These are phyloP conservation scores for Syngnathus typhle DNA, from an alignment of 2,113 vertebrate genomes.

Conservation along the genomic window DNA sequence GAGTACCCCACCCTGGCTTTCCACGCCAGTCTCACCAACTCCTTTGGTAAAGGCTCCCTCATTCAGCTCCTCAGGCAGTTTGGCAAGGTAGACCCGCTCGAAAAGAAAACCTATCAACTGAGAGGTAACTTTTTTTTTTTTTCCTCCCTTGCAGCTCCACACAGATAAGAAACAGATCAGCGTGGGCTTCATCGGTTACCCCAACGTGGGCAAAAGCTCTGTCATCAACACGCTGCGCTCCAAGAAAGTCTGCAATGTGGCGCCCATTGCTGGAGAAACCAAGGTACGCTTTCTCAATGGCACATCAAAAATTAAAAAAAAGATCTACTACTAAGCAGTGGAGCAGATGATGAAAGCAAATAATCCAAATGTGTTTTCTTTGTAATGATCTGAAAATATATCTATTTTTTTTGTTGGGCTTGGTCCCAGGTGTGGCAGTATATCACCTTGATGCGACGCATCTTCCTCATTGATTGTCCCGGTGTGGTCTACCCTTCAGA, in stretches of 20 bases:
- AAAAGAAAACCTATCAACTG: constrained; percentile 11
- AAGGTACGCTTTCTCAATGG: constrained; percentile 72
- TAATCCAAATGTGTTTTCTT: too few species aligned
- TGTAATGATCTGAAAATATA: not conserved
- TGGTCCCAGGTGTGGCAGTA: constrained; percentile 91
- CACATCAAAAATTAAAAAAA: too few species aligned
- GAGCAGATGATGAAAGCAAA: not conserved
- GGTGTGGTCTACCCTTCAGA: constrained; percentile 96
- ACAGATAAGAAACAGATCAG: constrained; percentile 99
- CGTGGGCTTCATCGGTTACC: constrained; percentile 96
- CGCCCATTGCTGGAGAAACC: constrained; percentile 93
- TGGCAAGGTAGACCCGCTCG: constrained; percentile 81
- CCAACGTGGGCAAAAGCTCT: constrained; percentile 97
- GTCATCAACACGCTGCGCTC: constrained; percentile 92
- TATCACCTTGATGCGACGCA: constrained; percentile 94
- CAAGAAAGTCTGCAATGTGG: constrained; percentile 97
- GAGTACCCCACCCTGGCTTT: constrained; percentile 95
- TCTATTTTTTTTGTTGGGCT: not conserved
- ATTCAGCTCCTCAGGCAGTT: constrained; percentile 96
- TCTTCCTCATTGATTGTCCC: constrained; percentile 95
- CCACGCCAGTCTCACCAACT: constrained; percentile 95
- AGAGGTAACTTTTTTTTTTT: constrained; percentile 18
- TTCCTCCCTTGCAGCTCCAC: constrained; percentile 77
- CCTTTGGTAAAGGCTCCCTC: constrained; percentile 95
- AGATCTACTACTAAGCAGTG: too few species aligned